These are phyloP conservation scores for Cydia fagiglandana DNA, from an alignment of 1,140 invertebrate species.

Conservation along the genomic window DNA sequence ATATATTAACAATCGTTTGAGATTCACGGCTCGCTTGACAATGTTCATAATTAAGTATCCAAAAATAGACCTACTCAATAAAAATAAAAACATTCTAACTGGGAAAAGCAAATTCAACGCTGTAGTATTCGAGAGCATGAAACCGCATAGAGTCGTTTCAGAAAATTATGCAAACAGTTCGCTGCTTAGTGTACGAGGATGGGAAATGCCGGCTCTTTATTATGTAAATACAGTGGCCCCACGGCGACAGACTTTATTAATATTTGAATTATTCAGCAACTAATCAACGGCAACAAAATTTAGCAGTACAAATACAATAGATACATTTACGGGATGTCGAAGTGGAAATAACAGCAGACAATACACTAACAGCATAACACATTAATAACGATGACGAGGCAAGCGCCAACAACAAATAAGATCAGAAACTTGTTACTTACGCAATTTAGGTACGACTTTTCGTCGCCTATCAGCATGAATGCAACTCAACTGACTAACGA, in stretches of 20 bases:
- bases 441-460: not conserved
- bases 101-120: not conserved
- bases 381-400: not conserved
- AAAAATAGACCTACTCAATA: not conserved
- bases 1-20: slow-evolving; percentile 37
- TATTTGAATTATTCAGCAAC: slow-evolving; percentile 50
- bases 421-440: not conserved
- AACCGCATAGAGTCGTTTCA: slow-evolving; percentile 29
- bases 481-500: not conserved
- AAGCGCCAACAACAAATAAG: not conserved
- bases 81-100: not conserved
- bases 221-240: slow-evolving; percentile 51
- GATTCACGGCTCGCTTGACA: slow-evolving; percentile 10
- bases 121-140: slow-evolving; percentile 37
- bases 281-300: slow-evolving; percentile 42
- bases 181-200: slow-evolving; percentile 39
- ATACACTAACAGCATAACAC: not conserved
- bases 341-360: not conserved
- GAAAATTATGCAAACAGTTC: slow-evolving; percentile 44
- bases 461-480: slow-evolving; percentile 5
- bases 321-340: not conserved
- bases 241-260: slow-evolving; percentile 48
- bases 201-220: slow-evolving; percentile 47
- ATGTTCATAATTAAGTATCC: not conserved
- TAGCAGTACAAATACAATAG: not conserved